Percentiles rank a stretch among this genome's conserved stretches.
phyloP scores from a whole-genome alignment of 2,113 vertebrate species.

The Bujurquina vittata region DNA sequence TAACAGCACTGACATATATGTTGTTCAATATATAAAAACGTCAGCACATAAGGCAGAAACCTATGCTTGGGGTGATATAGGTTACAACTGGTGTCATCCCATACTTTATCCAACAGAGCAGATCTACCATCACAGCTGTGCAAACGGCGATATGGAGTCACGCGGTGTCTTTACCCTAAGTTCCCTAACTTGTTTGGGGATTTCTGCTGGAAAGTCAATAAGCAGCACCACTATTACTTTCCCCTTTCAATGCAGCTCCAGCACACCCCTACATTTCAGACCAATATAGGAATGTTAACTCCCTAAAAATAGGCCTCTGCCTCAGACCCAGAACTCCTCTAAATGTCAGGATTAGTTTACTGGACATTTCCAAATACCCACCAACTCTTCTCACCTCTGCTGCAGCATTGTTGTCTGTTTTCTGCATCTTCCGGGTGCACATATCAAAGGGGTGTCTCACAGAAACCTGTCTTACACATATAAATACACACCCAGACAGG shows the following conservation, averaged over 20 bases:
- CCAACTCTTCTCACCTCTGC: background rate
- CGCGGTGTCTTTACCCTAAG: background rate
- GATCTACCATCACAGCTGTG: background rate
- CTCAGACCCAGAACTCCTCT: background rate
- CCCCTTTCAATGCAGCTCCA: background rate
- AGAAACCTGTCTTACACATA: background rate
- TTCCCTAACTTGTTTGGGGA: background rate
- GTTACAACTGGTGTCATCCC: background rate
- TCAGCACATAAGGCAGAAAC: background rate
- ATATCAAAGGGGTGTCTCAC: background rate
- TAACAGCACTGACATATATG: background rate
- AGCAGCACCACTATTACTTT: background rate
- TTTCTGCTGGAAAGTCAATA: background rate
- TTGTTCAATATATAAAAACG: background rate
- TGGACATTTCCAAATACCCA: background rate
- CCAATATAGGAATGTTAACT: background rate
- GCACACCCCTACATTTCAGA: background rate
- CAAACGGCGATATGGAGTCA: background rate
- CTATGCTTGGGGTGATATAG: background rate
- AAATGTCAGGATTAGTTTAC: background rate
- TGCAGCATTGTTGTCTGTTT: background rate
- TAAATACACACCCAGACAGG: conserved; percentile 11
- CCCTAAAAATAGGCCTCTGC: background rate
- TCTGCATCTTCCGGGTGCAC: background rate
- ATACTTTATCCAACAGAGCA: background rate